A percentile compares a stretch with the other conserved stretches of the same genome.
phyloP scores from a whole-genome alignment of 2,113 vertebrate species.

The Sphaerodactylus townsendi region DNA sequence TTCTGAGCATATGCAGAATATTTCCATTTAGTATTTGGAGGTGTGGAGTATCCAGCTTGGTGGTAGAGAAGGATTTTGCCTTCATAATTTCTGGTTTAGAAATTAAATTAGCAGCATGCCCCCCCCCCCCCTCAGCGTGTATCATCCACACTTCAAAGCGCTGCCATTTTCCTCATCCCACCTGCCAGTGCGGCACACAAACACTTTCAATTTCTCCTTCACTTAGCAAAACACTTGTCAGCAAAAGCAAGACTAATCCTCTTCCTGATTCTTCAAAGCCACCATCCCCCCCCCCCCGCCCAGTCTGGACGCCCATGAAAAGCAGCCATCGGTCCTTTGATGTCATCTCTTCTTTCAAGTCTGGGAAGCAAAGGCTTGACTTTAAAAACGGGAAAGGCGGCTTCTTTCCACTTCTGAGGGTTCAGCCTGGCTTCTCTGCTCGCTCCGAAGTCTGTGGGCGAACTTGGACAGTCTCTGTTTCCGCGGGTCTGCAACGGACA shows the following conservation, averaged over 20 bases:
- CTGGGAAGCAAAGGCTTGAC: background rate
- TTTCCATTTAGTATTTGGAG: too few relatives aligned
- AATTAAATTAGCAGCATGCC: background rate
- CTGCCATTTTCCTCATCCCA: background rate
- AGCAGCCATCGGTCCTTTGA: background rate
- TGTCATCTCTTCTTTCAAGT: background rate
- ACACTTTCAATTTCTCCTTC: background rate
- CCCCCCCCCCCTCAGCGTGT: too few relatives aligned
- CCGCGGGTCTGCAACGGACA: too few relatives aligned
- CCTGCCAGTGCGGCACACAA: too few relatives aligned
- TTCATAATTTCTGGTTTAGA: background rate
- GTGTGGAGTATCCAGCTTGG: too few relatives aligned
- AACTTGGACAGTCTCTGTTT: too few relatives aligned
- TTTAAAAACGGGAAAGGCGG: background rate
- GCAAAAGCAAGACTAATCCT: constrained; percentile 1
- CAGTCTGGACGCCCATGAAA: background rate
- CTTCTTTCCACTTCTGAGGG: accelerated
- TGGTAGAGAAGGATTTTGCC: background rate
- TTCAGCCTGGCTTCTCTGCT: too few relatives aligned
- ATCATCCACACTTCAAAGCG: background rate
- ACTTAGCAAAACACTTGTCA: background rate
- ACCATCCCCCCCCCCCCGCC: background rate
- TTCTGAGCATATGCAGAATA: background rate
- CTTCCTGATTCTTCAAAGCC: background rate
- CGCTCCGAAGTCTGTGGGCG: background rate